Evolutionary conservation across 2,113 vertebrate genomes (phyloP).

Genomic region (Chionomys nivalis): DNA sequence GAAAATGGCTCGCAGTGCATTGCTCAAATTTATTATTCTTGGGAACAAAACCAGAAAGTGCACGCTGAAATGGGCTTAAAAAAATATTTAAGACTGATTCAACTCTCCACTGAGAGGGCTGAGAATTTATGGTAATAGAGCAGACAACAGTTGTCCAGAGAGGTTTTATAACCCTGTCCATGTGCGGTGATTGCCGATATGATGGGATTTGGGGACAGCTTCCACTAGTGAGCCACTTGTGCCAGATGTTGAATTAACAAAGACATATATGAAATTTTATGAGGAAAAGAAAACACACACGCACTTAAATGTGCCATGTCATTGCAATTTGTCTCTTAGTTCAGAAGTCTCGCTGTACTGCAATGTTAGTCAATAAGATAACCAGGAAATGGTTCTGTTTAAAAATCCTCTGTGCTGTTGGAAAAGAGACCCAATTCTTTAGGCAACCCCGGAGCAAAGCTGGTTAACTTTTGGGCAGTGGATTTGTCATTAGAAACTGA

Average conservation of each 20-base stretch:
- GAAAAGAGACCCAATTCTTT: neutral
- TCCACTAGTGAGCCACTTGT: fast-evolving
- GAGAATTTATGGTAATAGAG: neutral
- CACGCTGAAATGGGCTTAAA: neutral
- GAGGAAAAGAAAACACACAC: neutral
- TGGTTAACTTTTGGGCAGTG: neutral
- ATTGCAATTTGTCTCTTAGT: neutral
- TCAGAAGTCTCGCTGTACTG: neutral
- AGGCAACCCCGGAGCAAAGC: neutral
- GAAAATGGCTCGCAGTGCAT: neutral
- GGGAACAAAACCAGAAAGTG: slow-evolving; percentile 35
- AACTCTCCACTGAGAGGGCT: neutral
- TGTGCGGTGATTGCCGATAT: neutral
- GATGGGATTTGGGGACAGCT: neutral
- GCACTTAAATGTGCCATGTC: neutral
- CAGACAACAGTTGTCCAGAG: neutral
- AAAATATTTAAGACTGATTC: neutral
- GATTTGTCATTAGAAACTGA: neutral
- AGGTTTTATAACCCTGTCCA: neutral
- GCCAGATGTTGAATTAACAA: neutral
- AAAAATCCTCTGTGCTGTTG: neutral
- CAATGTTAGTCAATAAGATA: neutral
- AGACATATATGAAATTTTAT: neutral
- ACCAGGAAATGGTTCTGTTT: neutral
- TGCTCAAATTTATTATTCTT: slow-evolving; percentile 49